Conservation (phyloP, 2,797 vertebrate genomes). For the Phataginus tetradactyla region DNA sequence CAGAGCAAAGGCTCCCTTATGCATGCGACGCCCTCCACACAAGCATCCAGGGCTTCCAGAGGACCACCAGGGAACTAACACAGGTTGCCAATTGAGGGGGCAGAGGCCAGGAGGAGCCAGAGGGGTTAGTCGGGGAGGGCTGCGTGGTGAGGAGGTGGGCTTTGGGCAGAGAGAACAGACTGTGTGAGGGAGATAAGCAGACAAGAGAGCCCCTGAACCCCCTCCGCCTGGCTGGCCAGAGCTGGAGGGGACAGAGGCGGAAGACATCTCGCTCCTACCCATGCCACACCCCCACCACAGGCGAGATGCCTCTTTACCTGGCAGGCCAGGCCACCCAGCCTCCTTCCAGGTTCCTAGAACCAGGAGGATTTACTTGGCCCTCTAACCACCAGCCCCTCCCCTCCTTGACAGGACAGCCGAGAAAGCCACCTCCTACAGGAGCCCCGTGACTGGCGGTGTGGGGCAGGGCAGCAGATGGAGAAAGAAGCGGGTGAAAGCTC, state of each 20-base stretch:
- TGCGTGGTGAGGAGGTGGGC: background rate
- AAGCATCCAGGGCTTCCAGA: background rate
- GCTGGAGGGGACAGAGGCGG: background rate
- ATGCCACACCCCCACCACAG: accelerated
- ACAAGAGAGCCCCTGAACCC: background rate
- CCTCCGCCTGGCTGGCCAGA: background rate
- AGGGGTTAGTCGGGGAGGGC: background rate
- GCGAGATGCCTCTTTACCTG: background rate
- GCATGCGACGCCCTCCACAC: too few species aligned
- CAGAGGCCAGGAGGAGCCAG: background rate
- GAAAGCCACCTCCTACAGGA: background rate
- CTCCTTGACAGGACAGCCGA: background rate
- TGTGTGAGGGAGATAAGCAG: background rate
- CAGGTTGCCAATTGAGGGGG: background rate
- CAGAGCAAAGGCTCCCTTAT: background rate
- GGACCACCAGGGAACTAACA: background rate
- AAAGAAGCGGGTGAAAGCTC: background rate
- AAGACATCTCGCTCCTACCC: background rate
- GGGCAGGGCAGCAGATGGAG: background rate
- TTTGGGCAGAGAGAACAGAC: background rate
- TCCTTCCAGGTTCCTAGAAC: background rate
- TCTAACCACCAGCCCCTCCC: background rate
- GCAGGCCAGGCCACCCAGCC: background rate
- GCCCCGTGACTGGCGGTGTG: background rate
- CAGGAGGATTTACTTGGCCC: background rate